phyloP scores from a whole-genome alignment of 2,888 invertebrate species.

The Idaea aversata region DNA sequence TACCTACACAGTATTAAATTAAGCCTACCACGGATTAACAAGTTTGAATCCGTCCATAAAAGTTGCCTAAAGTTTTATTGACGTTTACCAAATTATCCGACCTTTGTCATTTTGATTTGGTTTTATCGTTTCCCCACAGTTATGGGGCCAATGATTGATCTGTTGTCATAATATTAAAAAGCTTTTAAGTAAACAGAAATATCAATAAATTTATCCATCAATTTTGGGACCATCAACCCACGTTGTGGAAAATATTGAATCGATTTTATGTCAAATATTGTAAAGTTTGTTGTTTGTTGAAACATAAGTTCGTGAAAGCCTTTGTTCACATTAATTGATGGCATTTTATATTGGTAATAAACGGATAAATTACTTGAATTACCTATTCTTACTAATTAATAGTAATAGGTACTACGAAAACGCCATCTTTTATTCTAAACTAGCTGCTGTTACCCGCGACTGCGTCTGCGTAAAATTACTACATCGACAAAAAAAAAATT shows the following conservation, averaged over 20 bases:
- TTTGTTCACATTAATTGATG: background rate
- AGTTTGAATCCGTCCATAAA: background rate
- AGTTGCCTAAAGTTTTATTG: background rate
- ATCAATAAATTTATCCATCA: too few species aligned
- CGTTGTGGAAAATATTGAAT: background rate
- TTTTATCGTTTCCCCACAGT: background rate
- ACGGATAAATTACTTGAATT: background rate
- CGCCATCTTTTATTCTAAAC: background rate
- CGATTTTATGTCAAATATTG: background rate
- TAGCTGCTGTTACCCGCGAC: too few species aligned
- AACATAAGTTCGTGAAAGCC: background rate
- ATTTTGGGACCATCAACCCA: background rate
- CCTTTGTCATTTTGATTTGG: background rate
- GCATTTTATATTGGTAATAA: background rate
- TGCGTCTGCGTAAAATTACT: too few species aligned
- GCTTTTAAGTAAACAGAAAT: background rate
- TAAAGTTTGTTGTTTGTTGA: background rate
- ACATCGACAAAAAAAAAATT: too few species aligned
- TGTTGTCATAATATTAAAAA: background rate
- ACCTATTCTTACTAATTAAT: background rate
- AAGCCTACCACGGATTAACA: background rate
- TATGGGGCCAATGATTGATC: background rate
- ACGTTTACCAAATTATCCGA: background rate
- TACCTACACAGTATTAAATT: background rate
- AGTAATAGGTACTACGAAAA: background rate